phyloP scores from a whole-genome alignment of 53 echinoderm and acorn worm genomes.

The Holothuria scabra region DNA sequence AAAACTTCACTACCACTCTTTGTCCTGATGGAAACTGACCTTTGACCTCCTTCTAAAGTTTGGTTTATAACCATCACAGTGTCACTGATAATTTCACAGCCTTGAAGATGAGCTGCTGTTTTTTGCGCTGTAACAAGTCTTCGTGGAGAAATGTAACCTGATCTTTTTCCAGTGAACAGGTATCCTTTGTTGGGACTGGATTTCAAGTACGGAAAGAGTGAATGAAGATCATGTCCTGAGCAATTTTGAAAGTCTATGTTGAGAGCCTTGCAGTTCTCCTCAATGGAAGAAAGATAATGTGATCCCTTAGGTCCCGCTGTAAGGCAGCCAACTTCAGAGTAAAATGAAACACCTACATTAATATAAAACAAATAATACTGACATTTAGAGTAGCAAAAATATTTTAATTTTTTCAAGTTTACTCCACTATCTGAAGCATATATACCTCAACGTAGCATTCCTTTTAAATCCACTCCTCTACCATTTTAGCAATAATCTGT shows the following conservation, averaged over 20 bases:
- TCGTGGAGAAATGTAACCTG: slow-evolving; percentile 76
- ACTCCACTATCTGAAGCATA: too few species aligned
- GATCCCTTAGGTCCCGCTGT: slow-evolving; percentile 5
- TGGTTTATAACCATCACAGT: slow-evolving; percentile 29
- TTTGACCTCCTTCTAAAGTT: neutral
- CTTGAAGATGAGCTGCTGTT: slow-evolving; percentile 53
- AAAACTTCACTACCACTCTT: slow-evolving; percentile 31
- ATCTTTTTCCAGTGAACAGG: neutral
- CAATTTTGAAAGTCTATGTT: neutral
- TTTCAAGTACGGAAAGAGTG: slow-evolving; percentile 16
- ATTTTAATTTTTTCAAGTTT: too few species aligned
- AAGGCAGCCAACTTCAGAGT: slow-evolving; percentile 51
- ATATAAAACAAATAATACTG: neutral
- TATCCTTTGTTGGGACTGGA: neutral
- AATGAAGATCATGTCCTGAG: neutral
- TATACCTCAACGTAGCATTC: too few species aligned
- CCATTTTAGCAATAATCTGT: too few species aligned
- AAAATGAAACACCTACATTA: slow-evolving; percentile 58
- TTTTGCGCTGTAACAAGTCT: slow-evolving; percentile 69
- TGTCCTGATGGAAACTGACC: too few species aligned
- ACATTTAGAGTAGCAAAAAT: too few species aligned
- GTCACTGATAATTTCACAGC: slow-evolving; percentile 74
- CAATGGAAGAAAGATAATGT: neutral
- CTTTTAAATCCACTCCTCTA: too few species aligned
- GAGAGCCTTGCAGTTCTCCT: neutral